phyloP scores from a whole-genome alignment of 2,113 vertebrate species.

The Mastomys natalensis region DNA sequence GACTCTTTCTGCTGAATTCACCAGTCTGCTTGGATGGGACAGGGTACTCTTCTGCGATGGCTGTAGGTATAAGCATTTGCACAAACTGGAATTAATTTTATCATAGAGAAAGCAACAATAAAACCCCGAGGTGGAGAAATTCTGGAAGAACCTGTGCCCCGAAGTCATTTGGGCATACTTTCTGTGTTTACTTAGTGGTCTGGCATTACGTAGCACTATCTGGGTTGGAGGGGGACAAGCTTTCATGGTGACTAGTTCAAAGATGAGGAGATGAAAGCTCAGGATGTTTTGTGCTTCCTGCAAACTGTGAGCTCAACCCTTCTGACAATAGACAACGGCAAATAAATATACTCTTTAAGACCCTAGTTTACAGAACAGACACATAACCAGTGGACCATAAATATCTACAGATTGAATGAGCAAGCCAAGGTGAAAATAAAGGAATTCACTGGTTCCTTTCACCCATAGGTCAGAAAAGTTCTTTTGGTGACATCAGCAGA shows the following conservation, averaged over 20 bases:
- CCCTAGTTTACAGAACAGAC: not conserved
- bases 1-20: not conserved
- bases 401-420: not conserved
- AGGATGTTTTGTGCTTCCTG: too few species aligned
- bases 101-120: not conserved
- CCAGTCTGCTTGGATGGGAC: not conserved
- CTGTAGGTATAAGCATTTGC: not conserved
- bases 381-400: accelerated
- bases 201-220: not conserved
- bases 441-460: not conserved
- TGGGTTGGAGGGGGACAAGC: not conserved
- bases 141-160: not conserved
- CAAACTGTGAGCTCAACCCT: not conserved
- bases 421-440: not conserved
- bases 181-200: not conserved
- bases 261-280: not conserved
- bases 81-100: not conserved
- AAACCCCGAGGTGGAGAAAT: not conserved
- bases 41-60: not conserved
- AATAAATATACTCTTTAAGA: not conserved
- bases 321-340: accelerated
- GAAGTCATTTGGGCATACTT: not conserved
- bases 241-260: accelerated
- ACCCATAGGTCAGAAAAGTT: not conserved
- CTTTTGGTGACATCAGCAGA: not conserved